phyloP scores from a whole-genome alignment of 2,888 invertebrate genomes.

The Phengaris alcon region DNA sequence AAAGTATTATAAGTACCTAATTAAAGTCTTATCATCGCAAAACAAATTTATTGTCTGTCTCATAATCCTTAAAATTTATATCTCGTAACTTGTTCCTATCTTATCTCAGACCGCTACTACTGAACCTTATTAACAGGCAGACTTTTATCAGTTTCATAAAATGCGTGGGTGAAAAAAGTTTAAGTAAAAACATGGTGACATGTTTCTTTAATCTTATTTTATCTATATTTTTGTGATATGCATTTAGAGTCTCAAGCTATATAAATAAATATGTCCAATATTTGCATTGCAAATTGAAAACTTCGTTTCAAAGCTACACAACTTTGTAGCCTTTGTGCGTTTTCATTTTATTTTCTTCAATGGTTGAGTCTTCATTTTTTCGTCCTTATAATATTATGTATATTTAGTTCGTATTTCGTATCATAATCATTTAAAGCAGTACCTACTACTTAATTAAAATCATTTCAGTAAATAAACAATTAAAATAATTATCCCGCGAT shows the following conservation, averaged over 20 bases:
- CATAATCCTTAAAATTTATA: constrained; percentile 58
- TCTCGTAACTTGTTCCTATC: constrained; percentile 45
- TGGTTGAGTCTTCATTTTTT: neutral
- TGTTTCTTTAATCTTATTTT: constrained; percentile 29
- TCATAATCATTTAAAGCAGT: neutral
- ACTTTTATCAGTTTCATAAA: constrained; percentile 45
- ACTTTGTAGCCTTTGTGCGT: neutral
- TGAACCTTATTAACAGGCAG: constrained; percentile 46
- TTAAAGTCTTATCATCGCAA: constrained; percentile 38
- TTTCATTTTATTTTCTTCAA: neutral
- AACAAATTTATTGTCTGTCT: constrained; percentile 52
- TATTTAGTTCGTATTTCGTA: neutral
- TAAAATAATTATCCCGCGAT: neutral
- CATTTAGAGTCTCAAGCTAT: constrained; percentile 26
- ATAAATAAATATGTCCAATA: constrained; percentile 4
- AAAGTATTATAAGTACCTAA: constrained; percentile 29
- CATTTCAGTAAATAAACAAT: neutral
- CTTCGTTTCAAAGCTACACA: neutral
- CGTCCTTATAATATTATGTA: neutral
- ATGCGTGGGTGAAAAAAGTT: constrained; percentile 36
- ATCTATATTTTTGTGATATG: constrained; percentile 28
- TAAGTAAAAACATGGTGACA: constrained; percentile 35
- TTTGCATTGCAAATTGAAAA: constrained; percentile 9
- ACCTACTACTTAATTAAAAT: neutral
- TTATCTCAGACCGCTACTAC: constrained; percentile 55